Evolutionary conservation across 2,888 invertebrate species (phyloP), one percentile per base, ranked within the genome.

Genomic region (Chromoteleia sp.): DNA sequence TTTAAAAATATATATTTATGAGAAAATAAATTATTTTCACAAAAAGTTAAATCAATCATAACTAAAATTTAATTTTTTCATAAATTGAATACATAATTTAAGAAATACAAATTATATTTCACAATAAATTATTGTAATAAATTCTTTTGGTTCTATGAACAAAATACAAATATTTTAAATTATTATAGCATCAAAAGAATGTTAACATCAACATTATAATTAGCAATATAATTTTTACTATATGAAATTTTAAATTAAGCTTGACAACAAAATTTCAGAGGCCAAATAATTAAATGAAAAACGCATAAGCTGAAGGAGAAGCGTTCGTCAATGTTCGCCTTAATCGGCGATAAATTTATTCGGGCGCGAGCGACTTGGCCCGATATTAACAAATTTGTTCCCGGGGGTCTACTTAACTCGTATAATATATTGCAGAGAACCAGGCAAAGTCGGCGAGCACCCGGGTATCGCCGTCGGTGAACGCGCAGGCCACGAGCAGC

Each of bases 401-500:
- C 52, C 56, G 33, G 8, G 56, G 39, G 70, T 71, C 6, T 77
- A 50, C 48, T 77, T 71, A 77, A 71, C 41, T 41, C 6, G 41
- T n/a, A 30, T 74, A 58, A 74, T 56, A 56, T 81, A 68, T 87
- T 84, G 48, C 67, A 90, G 90, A 85, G 83, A 89, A 86, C 76
- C 90, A 89, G 84, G 87, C 88, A 19, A 89, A 88, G 79, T 76
- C 88, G 68, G 84, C 81, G 52, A 92, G 92, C 86, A 94, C 94
- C 89, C 94, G 96, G 87, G 96, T 96, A 95, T 96, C 96, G 89
- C 97, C 97, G 33, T 96, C 96, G 83, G 93, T 95, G 84, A 92
- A 92, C 92, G 93, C 90, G 87, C 92, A 90, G 88, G 89, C 88
- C 82, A 88, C 89, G 86, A 88, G 89, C 78, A 92, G 91, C 79